Evolutionary conservation across 2,888 invertebrate genomes (phyloP), one percentile per base, ranked within the genome.

Genomic region (Marronus borbonicus): DNA sequence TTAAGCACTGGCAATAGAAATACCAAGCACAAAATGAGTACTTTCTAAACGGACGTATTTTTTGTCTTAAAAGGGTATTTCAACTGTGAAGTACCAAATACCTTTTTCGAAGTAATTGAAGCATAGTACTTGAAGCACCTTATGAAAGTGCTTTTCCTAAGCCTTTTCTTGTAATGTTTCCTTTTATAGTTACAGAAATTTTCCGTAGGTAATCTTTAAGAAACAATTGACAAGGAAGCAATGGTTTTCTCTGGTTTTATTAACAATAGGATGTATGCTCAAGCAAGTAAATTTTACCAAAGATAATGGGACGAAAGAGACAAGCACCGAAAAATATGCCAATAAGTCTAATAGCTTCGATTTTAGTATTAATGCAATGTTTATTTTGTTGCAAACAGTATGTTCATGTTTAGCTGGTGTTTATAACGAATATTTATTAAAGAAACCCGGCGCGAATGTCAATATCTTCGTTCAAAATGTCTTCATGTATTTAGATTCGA

Each of bases 331-430:
- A 88, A 68, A 64, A 28, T 75, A 78, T 55, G 88, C 84, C 85
- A 86, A 83, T 85, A 88, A 79, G 88, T 83, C 84, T 0, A 79
- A 79, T 17, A 85, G 90, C 10, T 88, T 89, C 84, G 86, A 89
- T 84, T 89, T 89, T 75, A 92, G 91, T 83, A 88, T 93, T 44
- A 93, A 92, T 84, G 92, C 93, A 39, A 81, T 93, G 39, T 92
- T 93, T 44, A 93, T 94, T 79, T 90, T 93, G 80, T 92, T 95
- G 24, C 94, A 98, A 91, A 95, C 96, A 70, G 92, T 97, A 81
- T 97, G 96, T 86, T 98, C 98, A 0, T 98, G 98, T 84, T 89
- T 97, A 79, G 98, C 98, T 0, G 98, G 98, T 5, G 98, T 98
- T 2, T 98, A 98, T 88, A 98, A 98, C 87, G 98, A 98, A 87